Percentiles rank a stretch among this genome's conserved stretches.
These are phyloP conservation scores for Alcedo quadribrachys DNA, from an alignment of 2,797 vertebrate genomes.

Conservation along the genomic window DNA sequence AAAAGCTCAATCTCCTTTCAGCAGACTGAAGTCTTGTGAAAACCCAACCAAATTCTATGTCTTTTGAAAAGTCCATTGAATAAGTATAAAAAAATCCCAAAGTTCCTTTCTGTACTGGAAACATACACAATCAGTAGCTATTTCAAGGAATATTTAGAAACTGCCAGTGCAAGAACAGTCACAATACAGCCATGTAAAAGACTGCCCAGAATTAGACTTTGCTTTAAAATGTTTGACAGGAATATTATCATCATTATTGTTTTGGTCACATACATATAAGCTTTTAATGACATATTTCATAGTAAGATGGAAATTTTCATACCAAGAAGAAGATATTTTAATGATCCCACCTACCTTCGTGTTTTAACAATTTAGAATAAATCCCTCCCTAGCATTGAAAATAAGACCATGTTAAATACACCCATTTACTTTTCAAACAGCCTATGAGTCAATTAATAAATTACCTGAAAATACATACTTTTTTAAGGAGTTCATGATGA, in stretches of 20 bases:
- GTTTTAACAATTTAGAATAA: not conserved
- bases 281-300: not conserved
- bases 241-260: not conserved
- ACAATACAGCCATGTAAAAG: not conserved
- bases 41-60: not conserved
- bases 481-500: conserved; percentile 24
- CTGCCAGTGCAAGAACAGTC: not conserved
- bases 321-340: not conserved
- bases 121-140: not conserved
- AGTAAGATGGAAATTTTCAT: not conserved
- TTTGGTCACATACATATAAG: not conserved
- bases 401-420: not conserved
- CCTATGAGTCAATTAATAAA: not conserved
- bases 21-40: not conserved
- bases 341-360: not conserved
- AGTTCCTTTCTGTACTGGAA: not conserved
- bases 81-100: not conserved
- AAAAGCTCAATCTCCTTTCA: not conserved
- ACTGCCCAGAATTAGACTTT: not conserved
- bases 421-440: not conserved
- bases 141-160: not conserved
- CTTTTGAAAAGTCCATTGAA: not conserved
- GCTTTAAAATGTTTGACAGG: not conserved
- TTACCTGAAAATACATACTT: not conserved
- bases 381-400: not conserved